A percentile compares a stretch with the other conserved stretches of the same genome.
phyloP scores from a whole-genome alignment of 2,888 invertebrate species.

The Epinotia demarniana region DNA sequence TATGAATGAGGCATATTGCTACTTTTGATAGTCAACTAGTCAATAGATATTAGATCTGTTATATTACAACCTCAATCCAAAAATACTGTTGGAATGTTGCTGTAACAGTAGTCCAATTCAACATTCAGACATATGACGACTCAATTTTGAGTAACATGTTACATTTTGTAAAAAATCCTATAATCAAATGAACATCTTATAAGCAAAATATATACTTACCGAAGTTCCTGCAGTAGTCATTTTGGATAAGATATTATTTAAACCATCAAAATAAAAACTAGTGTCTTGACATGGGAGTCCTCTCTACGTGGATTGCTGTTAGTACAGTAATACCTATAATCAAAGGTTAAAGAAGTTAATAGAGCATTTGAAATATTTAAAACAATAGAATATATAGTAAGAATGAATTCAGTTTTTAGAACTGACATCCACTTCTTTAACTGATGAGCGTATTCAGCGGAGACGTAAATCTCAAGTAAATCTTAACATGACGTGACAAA shows the following conservation, averaged over 20 bases:
- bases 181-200: background rate
- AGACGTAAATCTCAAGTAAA: too few species aligned
- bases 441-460: too few species aligned
- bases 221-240: constrained; percentile 58
- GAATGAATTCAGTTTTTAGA: background rate
- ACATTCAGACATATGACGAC: background rate
- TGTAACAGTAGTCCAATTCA: too few species aligned
- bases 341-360: background rate
- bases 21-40: too few species aligned
- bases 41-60: too few species aligned
- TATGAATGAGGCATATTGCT: too few species aligned
- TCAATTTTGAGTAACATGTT: background rate
- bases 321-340: background rate
- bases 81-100: too few species aligned
- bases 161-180: background rate
- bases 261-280: background rate
- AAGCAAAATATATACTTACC: constrained; percentile 51
- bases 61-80: too few species aligned
- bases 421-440: background rate
- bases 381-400: background rate
- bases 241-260: constrained; percentile 44
- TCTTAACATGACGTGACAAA: too few species aligned
- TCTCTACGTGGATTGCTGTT: background rate
- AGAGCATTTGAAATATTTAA: background rate
- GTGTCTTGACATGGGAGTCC: background rate